A percentile compares a stretch with the other conserved stretches of the same genome.
These are phyloP conservation scores for Coreius guichenoti DNA, from an alignment of 2,797 vertebrate species.

Conservation along the genomic window DNA sequence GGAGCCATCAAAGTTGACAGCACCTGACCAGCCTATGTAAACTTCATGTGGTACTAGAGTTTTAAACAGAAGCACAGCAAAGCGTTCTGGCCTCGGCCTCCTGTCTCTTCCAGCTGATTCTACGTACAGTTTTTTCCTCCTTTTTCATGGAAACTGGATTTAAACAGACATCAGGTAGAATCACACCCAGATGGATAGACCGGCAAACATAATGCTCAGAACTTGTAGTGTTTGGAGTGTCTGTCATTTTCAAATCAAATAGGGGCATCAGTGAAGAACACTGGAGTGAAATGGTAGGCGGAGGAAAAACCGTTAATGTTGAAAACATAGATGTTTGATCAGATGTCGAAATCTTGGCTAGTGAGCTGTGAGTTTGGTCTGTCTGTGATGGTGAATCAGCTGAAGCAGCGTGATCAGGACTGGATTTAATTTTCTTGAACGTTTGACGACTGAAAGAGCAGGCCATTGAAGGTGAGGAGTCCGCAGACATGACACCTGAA, in stretches of 20 bases:
- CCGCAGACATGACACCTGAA: background rate
- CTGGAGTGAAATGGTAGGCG: background rate
- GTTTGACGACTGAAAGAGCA: background rate
- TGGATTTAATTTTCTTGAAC: background rate
- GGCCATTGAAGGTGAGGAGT: background rate
- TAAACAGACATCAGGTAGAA: slow-evolving; percentile 2
- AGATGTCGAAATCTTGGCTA: background rate
- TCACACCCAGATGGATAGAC: background rate
- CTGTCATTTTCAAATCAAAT: background rate
- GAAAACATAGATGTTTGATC: background rate
- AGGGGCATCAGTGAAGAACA: background rate
- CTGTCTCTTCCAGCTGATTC: background rate
- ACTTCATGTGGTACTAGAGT: background rate
- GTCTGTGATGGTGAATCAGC: background rate
- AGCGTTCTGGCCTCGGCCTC: background rate
- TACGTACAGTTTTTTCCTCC: background rate
- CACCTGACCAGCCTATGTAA: background rate
- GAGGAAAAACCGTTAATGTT: background rate
- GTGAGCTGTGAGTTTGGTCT: background rate
- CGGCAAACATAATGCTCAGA: background rate
- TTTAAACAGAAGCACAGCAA: slow-evolving; percentile 22
- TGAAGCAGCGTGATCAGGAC: background rate
- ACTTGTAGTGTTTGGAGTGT: background rate
- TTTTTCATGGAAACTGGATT: slow-evolving; percentile 13
- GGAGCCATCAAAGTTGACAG: background rate